Base-by-base conservation (phyloP, 2,888 invertebrate genomes). In the Chesias legatella region DNA sequence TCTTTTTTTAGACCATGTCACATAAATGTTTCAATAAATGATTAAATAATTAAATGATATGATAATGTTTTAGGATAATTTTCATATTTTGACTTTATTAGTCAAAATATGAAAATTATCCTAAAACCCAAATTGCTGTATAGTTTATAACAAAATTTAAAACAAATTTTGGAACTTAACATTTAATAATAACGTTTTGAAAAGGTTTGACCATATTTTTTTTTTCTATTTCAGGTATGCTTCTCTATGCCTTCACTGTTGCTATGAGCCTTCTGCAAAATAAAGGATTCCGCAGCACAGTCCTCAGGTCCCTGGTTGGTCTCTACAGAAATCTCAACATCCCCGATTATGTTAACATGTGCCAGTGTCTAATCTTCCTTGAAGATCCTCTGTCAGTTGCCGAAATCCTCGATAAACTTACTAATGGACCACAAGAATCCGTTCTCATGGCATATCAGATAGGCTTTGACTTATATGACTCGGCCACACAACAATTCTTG, bases 391-490 rank as follows among this genome's bases (percentile, higher is more conserved):
- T 94, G 9, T 94, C 97, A 17, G 98, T 98, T 0, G 98, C 98
- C 8, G 95, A 97, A 78, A 94, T 98, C 47, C 89, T 99, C 5
- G 97, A 98, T 67, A 95, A 94, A 79, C 88, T 99, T 0, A 94
- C 95, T 11, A 92, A 94, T 72, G 95, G 95, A 1, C 88, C 90
- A 0, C 88, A 91, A 80, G 94, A 95, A 50, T 93, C 93, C 51
- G 94, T 95, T 43, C 86, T 99, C 25, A 98, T 99, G 96, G 98
- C 98, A 0, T 99, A 98, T 82, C 99, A 99, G 88, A 98, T 99
- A 63, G 98, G 94, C 0, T 99, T 99, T 85, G 99, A 99, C 90
- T 90, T 99, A 58, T 99, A 99, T 73, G 99, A 99, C 78, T 98
- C 98, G 26, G 99, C 99, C 0, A 98, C 98, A 1, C 99, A 99